These are phyloP conservation scores for Pyxicephalus adspersus DNA, from an alignment of 2,113 vertebrate species.

Conservation along the genomic window DNA sequence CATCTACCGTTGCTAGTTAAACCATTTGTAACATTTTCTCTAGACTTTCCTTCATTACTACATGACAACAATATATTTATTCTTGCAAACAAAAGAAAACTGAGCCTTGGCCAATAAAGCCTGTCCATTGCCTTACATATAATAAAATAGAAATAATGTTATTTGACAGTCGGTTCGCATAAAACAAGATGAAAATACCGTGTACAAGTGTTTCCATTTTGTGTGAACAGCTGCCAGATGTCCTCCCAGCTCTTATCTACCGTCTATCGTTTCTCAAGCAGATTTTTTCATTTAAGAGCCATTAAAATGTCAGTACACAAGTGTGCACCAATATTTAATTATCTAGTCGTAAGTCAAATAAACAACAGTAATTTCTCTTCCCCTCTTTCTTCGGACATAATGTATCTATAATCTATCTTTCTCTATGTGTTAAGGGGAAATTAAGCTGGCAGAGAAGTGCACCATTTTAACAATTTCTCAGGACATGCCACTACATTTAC, in stretches of 20 bases:
- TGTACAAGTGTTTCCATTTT: slow-evolving; percentile 21
- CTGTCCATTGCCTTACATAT: no score
- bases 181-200: slow-evolving; percentile 28
- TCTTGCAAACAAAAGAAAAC: background rate
- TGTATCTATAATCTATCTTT: background rate
- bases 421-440: no score
- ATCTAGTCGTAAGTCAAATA: slow-evolving; percentile 49
- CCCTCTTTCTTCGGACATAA: background rate
- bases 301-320: slow-evolving; percentile 45
- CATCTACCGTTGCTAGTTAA: no score
- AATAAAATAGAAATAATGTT: slow-evolving; percentile 12
- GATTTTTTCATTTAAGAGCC: slow-evolving; percentile 50
- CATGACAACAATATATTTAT: no score
- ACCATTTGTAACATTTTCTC: no score
- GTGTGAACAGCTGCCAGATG: slow-evolving; percentile 32
- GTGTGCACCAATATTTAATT: slow-evolving; percentile 49
- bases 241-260: slow-evolving; percentile 48
- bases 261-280: slow-evolving; percentile 27
- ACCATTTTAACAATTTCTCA: no score
- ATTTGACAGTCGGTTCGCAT: background rate
- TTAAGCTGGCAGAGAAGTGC: no score
- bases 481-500: no score
- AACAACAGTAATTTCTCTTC: slow-evolving; percentile 4
- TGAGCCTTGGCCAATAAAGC: background rate
- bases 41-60: no score